Conservation (phyloP, 2,888 invertebrate genomes). For the Monoplex corrugatus region DNA sequence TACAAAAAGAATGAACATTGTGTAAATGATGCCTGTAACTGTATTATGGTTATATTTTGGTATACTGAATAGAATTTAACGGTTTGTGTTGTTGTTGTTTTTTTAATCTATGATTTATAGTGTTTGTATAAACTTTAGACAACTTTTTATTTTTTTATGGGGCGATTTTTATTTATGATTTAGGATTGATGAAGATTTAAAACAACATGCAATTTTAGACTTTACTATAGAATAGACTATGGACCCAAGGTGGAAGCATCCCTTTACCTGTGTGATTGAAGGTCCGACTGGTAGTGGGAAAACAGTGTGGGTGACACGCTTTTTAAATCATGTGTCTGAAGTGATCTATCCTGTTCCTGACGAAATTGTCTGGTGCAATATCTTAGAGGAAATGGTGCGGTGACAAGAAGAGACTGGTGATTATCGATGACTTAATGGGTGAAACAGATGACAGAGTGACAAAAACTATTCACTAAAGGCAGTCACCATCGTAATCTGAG, state of each 20-base stretch:
- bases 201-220: too few species aligned
- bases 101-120: too few species aligned
- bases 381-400: background rate
- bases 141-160: too few species aligned
- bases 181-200: too few species aligned
- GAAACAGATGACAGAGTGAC: constrained; percentile 42
- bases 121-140: too few species aligned
- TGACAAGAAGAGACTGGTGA: background rate
- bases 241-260: constrained; percentile 6
- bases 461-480: constrained; percentile 46
- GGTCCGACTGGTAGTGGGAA: background rate
- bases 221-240: too few species aligned
- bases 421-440: constrained; percentile 43
- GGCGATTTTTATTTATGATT: too few species aligned
- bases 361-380: background rate
- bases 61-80: too few species aligned
- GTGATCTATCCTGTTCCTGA: background rate
- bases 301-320: background rate
- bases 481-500: constrained; percentile 36
- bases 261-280: constrained; percentile 9
- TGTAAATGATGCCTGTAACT: too few species aligned
- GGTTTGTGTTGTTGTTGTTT: too few species aligned
- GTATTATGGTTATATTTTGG: too few species aligned
- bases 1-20: too few species aligned
- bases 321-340: background rate